Percentiles rank a stretch among this genome's conserved stretches.
Evolutionary conservation across 2,888 invertebrate species (phyloP).

Genomic region (Tortrix viridana): DNA sequence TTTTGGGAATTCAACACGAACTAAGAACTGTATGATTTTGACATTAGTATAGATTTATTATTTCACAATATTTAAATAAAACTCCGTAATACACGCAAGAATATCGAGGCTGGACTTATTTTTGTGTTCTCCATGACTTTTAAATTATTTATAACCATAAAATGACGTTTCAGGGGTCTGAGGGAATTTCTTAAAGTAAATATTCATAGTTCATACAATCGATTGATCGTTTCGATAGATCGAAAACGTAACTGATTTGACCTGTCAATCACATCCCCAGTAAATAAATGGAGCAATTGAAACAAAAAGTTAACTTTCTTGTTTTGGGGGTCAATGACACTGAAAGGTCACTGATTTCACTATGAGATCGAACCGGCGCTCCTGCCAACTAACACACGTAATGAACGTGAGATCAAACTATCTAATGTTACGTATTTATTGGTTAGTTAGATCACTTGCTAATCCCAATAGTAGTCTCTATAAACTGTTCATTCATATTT

Average conservation of each 20-base stretch:
- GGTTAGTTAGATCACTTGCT: slow-evolving; percentile 14
- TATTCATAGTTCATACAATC: neutral
- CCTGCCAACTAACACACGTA: slow-evolving; percentile 21
- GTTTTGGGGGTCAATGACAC: slow-evolving; percentile 29
- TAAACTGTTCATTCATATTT: too few species aligned
- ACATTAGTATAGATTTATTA: too few species aligned
- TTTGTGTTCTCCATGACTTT: neutral
- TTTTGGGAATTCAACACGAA: too few species aligned
- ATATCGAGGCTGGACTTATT: too few species aligned
- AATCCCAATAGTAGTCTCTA: neutral
- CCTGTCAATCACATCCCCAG: too few species aligned
- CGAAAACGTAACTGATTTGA: neutral
- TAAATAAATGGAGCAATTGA: slow-evolving; percentile 1
- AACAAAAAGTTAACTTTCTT: slow-evolving; percentile 29
- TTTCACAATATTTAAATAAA: too few species aligned
- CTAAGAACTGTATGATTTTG: too few species aligned
- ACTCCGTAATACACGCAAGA: too few species aligned
- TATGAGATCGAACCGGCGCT: slow-evolving; percentile 1
- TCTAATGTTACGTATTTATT: slow-evolving; percentile 22
- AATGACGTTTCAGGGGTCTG: too few species aligned
- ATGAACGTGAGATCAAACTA: slow-evolving; percentile 26
- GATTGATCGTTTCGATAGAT: neutral
- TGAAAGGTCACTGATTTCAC: slow-evolving; percentile 35
- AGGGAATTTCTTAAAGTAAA: too few species aligned
- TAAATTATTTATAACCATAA: too few species aligned